A percentile compares a stretch with the other conserved stretches of the same genome.
These are phyloP conservation scores for Heterochromis multidens DNA, from an alignment of 2,113 vertebrate species.

Conservation along the genomic window DNA sequence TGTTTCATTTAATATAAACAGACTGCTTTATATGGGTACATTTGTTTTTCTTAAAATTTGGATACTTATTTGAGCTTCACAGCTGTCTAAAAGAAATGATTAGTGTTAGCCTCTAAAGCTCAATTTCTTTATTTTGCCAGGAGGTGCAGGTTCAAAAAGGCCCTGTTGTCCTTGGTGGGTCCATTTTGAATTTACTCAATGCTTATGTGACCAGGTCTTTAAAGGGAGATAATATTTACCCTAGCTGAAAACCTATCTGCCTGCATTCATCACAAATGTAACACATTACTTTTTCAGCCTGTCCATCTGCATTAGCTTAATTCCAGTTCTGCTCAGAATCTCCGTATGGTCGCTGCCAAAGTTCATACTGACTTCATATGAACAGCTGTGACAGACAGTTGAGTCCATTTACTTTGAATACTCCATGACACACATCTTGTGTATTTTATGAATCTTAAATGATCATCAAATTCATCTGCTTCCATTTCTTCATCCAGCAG, in stretches of 20 bases:
- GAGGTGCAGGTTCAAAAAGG: neutral
- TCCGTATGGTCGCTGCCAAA: neutral
- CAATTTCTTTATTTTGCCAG: neutral
- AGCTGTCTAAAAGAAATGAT: neutral
- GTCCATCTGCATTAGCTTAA: neutral
- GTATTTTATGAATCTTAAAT: neutral
- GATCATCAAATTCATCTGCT: neutral
- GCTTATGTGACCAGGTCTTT: neutral
- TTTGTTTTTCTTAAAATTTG: neutral
- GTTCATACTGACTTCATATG: neutral
- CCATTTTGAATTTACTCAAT: neutral
- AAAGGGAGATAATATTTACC: neutral
- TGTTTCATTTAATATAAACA: neutral
- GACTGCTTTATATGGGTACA: neutral
- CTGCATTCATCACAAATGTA: neutral
- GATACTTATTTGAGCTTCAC: neutral
- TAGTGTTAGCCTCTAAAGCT: neutral
- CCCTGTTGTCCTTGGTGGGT: neutral
- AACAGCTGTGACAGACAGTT: neutral
- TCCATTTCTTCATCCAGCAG: neutral
- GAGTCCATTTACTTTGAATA: neutral
- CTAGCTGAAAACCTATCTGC: neutral
- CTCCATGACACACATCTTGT: neutral
- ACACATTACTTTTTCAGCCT: neutral
- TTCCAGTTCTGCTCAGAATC: neutral